These are phyloP conservation scores for Thereva unica DNA, from an alignment of 2,888 invertebrate genomes.

Conservation along the genomic window DNA sequence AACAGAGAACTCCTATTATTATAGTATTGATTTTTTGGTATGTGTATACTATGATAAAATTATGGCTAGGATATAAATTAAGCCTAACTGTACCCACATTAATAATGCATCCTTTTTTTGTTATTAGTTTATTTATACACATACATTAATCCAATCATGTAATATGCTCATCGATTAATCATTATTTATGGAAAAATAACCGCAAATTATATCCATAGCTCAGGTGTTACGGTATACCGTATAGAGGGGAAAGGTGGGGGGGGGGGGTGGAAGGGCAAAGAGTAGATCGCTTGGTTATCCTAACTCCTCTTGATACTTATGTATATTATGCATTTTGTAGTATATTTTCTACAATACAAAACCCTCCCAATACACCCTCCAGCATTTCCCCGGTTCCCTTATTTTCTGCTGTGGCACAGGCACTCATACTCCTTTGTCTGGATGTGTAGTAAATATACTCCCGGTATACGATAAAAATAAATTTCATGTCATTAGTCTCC, in stretches of 20 bases:
- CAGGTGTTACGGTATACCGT: conserved; percentile 12
- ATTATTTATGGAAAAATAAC: conserved; percentile 38
- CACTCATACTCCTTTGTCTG: background rate
- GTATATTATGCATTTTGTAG: no score
- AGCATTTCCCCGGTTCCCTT: background rate
- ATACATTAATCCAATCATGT: conserved; percentile 38
- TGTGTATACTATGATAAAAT: no score
- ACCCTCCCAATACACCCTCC: background rate
- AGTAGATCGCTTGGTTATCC: background rate
- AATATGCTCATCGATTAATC: conserved; percentile 39
- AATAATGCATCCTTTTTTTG: no score
- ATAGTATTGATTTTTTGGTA: no score
- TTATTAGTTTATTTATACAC: conserved; percentile 25
- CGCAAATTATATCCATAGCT: conserved; percentile 31
- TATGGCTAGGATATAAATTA: no score
- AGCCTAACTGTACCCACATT: no score
- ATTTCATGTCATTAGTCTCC: conserved; percentile 22
- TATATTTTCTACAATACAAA: no score
- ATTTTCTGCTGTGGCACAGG: background rate
- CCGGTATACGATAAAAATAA: conserved; percentile 28
- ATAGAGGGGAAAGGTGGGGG: background rate
- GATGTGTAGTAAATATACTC: background rate
- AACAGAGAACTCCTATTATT: no score
- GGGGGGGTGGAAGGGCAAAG: background rate
- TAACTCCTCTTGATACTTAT: no score